These are phyloP conservation scores for Myodes glareolus DNA, from an alignment of 2,113 vertebrate species.

Conservation along the genomic window DNA sequence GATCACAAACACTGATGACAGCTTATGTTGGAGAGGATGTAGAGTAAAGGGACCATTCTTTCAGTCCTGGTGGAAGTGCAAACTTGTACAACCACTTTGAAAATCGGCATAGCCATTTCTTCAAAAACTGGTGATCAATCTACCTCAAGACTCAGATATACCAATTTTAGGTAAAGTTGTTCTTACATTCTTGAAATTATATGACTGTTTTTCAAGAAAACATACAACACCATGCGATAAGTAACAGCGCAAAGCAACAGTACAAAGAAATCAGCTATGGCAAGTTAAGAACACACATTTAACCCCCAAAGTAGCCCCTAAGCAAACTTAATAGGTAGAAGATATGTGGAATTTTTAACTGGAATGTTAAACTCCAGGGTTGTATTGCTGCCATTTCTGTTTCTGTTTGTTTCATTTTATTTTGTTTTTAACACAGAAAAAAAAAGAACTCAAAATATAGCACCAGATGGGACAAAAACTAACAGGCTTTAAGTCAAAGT, in stretches of 20 bases:
- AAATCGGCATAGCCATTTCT: too few relatives aligned
- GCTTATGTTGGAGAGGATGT: too few relatives aligned
- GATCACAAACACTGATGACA: too few relatives aligned
- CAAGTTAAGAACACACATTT: not conserved
- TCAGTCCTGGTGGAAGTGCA: too few relatives aligned
- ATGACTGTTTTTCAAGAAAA: not conserved
- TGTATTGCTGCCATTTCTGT: not conserved
- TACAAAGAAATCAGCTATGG: not conserved
- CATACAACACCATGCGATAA: not conserved
- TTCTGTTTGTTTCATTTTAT: not conserved
- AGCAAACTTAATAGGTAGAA: not conserved
- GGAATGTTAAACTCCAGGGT: not conserved
- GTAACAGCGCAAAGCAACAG: not conserved
- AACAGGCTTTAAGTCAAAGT: not conserved
- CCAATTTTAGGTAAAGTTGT: not conserved
- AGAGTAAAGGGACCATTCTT: too few relatives aligned
- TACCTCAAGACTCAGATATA: too few relatives aligned
- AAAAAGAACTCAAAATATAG: not conserved
- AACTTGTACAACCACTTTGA: too few relatives aligned
- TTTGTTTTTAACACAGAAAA: not conserved
- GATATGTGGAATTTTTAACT: not conserved
- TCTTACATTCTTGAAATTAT: not conserved
- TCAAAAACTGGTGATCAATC: too few relatives aligned
- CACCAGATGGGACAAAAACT: not conserved
- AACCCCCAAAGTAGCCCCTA: not conserved